These are phyloP conservation scores for Erythrolamprus reginae DNA, from an alignment of 2,113 vertebrate species.

Conservation along the genomic window DNA sequence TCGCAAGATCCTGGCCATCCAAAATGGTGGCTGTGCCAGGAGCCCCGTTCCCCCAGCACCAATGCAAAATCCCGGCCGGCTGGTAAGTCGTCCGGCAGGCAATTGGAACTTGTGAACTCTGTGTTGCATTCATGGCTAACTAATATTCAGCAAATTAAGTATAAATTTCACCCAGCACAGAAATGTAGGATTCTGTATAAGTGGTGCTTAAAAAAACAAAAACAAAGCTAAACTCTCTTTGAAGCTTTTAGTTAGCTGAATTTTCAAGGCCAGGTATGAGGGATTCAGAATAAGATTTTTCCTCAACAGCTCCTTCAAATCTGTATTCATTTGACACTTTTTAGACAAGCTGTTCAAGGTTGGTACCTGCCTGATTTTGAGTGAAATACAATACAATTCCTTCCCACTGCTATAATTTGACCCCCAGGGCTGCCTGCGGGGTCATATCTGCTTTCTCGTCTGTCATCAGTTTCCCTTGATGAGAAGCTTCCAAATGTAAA, in stretches of 20 bases:
- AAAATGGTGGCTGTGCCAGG: no score
- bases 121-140: neutral
- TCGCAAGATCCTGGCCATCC: no score
- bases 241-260: neutral
- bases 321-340: neutral
- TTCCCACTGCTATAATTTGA: neutral
- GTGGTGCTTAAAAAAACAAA: neutral
- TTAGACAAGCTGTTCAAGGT: slow-evolving; percentile 5
- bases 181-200: neutral
- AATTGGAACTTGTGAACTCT: neutral
- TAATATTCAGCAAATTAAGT: neutral
- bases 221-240: neutral
- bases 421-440: neutral
- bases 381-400: neutral
- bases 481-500: slow-evolving; percentile 29
- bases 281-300: neutral
- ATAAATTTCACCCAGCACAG: neutral
- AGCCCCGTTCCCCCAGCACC: no score
- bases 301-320: neutral
- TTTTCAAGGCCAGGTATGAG: neutral
- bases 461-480: slow-evolving; percentile 44
- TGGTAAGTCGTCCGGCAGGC: no score
- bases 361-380: neutral
- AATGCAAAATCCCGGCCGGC: no score
- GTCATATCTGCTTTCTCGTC: slow-evolving; percentile 23